These are phyloP conservation scores for Periplaneta americana DNA, from an alignment of 1,140 invertebrate species.

Conservation along the genomic window DNA sequence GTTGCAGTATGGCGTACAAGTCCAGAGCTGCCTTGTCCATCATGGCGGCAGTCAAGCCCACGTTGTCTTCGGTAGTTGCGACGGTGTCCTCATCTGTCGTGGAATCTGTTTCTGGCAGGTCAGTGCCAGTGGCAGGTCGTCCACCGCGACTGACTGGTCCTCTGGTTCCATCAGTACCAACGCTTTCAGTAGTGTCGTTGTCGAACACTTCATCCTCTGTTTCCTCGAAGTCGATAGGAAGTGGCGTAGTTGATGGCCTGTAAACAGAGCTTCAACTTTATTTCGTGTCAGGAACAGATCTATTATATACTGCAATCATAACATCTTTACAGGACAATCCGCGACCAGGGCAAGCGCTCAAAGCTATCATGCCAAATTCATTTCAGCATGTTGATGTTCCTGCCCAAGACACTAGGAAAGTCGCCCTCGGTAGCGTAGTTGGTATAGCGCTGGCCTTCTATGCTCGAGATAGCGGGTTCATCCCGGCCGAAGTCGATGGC, in stretches of 20 bases:
- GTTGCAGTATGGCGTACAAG: slow-evolving; percentile 64
- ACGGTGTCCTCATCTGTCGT: slow-evolving; percentile 44
- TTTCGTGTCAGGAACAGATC: no score
- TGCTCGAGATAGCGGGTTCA: no score
- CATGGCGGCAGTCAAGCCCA: slow-evolving; percentile 28
- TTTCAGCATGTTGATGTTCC: no score
- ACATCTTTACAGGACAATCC: no score
- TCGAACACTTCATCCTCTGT: not conserved
- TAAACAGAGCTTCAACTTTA: no score
- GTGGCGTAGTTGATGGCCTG: not conserved
- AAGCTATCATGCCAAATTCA: no score
- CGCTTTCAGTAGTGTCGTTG: not conserved
- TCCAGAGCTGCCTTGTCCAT: slow-evolving; percentile 71
- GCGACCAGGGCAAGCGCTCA: no score
- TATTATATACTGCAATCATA: no score
- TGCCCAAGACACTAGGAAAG: no score
- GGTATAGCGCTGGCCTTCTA: no score
- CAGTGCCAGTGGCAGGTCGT: slow-evolving; percentile 5
- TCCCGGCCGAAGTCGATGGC: no score
- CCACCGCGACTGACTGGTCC: slow-evolving; percentile 35
- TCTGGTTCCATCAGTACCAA: slow-evolving; percentile 25
- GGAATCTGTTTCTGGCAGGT: slow-evolving; percentile 21
- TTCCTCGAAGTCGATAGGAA: not conserved
- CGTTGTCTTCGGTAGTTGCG: not conserved
- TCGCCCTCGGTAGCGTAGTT: no score